phyloP scores from a whole-genome alignment of 2,113 vertebrate genomes.

The Anolis sagrei region DNA sequence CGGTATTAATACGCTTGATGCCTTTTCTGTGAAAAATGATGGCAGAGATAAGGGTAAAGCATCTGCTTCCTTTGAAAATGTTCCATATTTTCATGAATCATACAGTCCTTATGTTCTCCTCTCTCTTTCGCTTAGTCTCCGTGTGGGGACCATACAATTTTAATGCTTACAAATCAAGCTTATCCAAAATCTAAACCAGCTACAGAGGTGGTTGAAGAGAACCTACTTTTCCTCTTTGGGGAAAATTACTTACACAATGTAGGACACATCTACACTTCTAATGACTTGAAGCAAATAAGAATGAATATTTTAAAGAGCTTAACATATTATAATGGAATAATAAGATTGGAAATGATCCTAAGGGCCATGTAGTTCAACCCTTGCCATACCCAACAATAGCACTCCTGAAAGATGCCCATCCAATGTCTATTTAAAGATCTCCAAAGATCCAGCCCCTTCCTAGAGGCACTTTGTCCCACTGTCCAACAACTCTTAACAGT shows the following conservation, averaged over 20 bases:
- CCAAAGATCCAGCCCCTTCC: too few species aligned
- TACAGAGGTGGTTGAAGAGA: conserved; percentile 48
- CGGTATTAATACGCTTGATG: conserved; percentile 33
- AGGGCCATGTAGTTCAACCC: too few species aligned
- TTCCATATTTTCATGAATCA: conserved; percentile 40
- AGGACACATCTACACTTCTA: conserved; percentile 23
- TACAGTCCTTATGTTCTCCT: conserved; percentile 37
- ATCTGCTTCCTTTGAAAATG: conserved; percentile 41
- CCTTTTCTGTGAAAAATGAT: conserved; percentile 39
- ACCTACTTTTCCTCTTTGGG: conserved; percentile 55
- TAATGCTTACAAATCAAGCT: conserved; percentile 64
- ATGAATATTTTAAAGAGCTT: not conserved
- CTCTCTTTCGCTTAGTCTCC: accelerated
- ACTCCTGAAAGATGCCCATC: too few species aligned
- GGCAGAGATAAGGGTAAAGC: conserved; percentile 43
- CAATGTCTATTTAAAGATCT: too few species aligned
- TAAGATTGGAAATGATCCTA: too few species aligned
- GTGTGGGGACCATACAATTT: conserved; percentile 58
- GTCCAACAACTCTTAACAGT: too few species aligned
- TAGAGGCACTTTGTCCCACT: too few species aligned
- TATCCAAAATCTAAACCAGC: conserved; percentile 42
- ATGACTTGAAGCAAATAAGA: not conserved
- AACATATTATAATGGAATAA: not conserved
- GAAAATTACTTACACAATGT: conserved; percentile 50
- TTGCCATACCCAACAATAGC: too few species aligned